Evolutionary conservation across 1,140 invertebrate genomes (phyloP).

Genomic region (Chrysomallon squamiferum): DNA sequence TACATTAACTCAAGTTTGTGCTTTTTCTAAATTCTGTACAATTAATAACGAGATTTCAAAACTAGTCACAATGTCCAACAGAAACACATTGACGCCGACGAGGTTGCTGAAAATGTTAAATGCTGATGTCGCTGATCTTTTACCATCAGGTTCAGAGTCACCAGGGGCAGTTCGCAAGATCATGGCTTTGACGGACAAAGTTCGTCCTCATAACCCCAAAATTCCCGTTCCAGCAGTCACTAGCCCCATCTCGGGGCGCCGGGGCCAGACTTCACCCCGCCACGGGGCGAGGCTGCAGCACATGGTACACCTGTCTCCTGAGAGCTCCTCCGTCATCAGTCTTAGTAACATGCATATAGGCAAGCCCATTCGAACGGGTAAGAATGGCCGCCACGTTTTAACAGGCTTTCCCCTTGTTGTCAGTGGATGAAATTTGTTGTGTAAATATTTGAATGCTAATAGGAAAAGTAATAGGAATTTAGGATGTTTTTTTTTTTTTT

Average conservation of each 20-base stretch:
- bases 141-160: conserved; percentile 81
- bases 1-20: no score
- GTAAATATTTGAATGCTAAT: no score
- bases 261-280: conserved; percentile 68
- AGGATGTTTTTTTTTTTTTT: no score
- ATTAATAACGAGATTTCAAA: no score
- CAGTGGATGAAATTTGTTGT: no score
- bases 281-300: conserved; percentile 70
- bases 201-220: conserved; percentile 69
- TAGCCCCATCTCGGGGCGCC: conserved; percentile 67
- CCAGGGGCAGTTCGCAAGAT: conserved; percentile 95
- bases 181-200: conserved; percentile 85
- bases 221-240: conserved; percentile 46
- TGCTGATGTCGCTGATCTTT: no score
- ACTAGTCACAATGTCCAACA: no score
- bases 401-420: neutral
- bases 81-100: no score
- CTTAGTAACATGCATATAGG: conserved; percentile 86
- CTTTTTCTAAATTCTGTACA: no score
- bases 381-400: conserved; percentile 23
- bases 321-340: conserved; percentile 93
- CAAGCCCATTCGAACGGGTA: conserved; percentile 85
- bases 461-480: no score
- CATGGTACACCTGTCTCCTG: conserved; percentile 86
- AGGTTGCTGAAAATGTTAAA: no score